A percentile compares a stretch with the other conserved stretches of the same genome.
These are phyloP conservation scores for Gryllus bimaculatus DNA, from an alignment of 1,140 invertebrate genomes.

Conservation along the genomic window DNA sequence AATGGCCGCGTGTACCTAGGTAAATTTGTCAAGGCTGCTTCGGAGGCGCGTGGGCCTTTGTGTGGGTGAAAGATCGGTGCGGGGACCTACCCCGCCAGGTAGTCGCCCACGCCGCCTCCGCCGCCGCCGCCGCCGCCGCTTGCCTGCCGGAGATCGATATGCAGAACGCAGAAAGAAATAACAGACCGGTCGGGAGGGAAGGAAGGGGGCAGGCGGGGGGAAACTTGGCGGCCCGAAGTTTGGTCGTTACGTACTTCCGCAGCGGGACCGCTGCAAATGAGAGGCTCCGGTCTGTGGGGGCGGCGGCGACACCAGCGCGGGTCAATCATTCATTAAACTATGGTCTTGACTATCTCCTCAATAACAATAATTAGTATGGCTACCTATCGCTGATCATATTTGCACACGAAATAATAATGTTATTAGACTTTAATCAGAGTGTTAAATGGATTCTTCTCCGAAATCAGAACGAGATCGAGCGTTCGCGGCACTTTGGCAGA, in stretches of 20 bases:
- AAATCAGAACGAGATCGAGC: too few species aligned
- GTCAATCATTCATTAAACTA: too few species aligned
- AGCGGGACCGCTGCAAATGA: not conserved
- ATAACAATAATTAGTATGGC: too few species aligned
- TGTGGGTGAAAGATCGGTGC: not conserved
- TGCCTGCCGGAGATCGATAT: not conserved
- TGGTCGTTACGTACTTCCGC: not conserved
- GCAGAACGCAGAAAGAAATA: constrained; percentile 4
- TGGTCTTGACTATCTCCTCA: too few species aligned
- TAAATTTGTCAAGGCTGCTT: not conserved
- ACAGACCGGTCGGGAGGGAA: not conserved
- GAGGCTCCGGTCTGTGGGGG: not conserved
- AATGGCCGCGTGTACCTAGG: not conserved
- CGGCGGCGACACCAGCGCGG: too few species aligned
- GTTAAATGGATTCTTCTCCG: too few species aligned
- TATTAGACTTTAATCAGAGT: too few species aligned
- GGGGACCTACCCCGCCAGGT: not conserved
- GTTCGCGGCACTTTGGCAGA: too few species aligned
- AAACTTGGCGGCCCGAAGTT: not conserved
- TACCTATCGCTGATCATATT: too few species aligned
- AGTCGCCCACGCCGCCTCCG: not conserved
- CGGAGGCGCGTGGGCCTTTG: too few species aligned
- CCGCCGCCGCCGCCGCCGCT: not conserved
- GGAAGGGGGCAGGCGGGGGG: not conserved
- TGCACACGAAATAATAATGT: too few species aligned